phyloP scores from a whole-genome alignment of 2,113 vertebrate species.

The Baryphthengus martii region DNA sequence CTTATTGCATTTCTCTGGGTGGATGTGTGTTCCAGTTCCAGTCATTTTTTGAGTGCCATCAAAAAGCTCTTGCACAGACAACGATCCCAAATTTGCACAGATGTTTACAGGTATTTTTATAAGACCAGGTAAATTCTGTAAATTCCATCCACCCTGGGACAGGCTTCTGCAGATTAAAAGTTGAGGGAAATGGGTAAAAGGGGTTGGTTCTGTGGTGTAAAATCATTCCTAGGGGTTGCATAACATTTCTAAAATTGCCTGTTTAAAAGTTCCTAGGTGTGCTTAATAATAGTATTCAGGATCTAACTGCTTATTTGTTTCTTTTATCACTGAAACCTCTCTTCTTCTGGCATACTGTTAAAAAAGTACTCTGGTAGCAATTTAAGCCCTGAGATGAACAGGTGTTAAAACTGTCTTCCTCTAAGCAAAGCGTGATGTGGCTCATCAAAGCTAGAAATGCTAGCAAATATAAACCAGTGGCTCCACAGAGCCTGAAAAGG shows the following conservation, averaged over 20 bases:
- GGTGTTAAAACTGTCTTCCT: neutral
- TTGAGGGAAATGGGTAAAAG: neutral
- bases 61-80: neutral
- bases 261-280: neutral
- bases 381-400: neutral
- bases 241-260: neutral
- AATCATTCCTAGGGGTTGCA: neutral
- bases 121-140: neutral
- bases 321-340: neutral
- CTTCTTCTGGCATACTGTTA: neutral
- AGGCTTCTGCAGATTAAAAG: neutral
- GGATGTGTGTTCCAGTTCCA: neutral
- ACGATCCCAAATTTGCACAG: neutral
- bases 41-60: neutral
- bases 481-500: neutral
- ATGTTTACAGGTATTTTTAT: neutral
- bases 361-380: neutral
- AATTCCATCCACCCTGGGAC: neutral
- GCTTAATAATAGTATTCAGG: neutral
- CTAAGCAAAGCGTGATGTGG: neutral
- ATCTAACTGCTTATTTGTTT: constrained; percentile 21
- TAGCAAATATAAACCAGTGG: neutral
- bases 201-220: neutral
- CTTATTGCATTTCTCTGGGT: neutral
- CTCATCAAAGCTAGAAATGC: neutral